Evolutionary conservation across 2,797 vertebrate genomes (phyloP).

Genomic region (Crenuchus spilurus): DNA sequence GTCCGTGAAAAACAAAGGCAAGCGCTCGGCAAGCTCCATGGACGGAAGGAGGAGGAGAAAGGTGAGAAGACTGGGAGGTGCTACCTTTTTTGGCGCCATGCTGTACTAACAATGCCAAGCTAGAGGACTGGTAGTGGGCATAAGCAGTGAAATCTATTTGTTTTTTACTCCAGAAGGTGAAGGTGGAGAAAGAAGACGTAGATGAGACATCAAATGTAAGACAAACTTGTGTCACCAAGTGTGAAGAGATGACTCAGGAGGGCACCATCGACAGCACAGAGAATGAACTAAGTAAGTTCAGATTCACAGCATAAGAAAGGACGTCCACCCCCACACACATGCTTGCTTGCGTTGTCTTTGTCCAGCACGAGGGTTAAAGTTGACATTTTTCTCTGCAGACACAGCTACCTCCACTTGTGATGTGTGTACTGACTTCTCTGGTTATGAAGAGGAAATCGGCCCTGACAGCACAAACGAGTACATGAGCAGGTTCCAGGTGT

Average conservation of each 20-base stretch:
- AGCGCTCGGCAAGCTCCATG: slow-evolving; percentile 43
- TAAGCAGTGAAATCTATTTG: neutral
- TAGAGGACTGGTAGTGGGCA: neutral
- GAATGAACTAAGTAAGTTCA: slow-evolving; percentile 46
- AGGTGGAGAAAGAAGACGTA: slow-evolving; percentile 74
- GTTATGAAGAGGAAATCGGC: slow-evolving; percentile 67
- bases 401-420: slow-evolving; percentile 26
- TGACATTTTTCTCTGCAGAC: slow-evolving; percentile 16
- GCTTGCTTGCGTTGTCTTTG: no score
- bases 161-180: slow-evolving; percentile 56
- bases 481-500: slow-evolving; percentile 83
- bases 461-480: slow-evolving; percentile 73
- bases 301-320: no score
- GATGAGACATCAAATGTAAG: slow-evolving; percentile 65
- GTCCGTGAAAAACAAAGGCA: slow-evolving; percentile 72
- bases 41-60: slow-evolving; percentile 37
- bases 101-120: neutral
- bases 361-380: no score
- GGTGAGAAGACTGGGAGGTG: slow-evolving; percentile 81
- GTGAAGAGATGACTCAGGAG: slow-evolving; percentile 75
- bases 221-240: slow-evolving; percentile 64
- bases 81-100: slow-evolving; percentile 69
- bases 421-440: slow-evolving; percentile 68
- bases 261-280: slow-evolving; percentile 79
- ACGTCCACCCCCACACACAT: no score